Conservation (phyloP, 2,113 vertebrate genomes). For the Chlorodrepanis virens region DNA sequence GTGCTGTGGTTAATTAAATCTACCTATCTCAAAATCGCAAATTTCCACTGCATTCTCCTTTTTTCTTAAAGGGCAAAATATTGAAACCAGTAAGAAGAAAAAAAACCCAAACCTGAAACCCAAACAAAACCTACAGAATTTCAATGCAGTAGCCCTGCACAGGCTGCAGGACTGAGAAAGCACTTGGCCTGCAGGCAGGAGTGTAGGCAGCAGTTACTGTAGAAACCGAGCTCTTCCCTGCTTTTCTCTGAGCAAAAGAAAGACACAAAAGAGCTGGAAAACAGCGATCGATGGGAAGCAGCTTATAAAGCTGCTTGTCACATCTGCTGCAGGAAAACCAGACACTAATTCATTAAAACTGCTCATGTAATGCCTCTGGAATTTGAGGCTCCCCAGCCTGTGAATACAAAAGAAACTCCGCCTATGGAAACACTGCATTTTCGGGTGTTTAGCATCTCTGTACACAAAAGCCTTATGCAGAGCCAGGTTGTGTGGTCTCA, state of each 20-base stretch:
- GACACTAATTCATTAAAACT: slow-evolving; percentile 75
- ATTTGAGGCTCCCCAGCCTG: slow-evolving; percentile 71
- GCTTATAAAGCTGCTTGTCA: slow-evolving; percentile 75
- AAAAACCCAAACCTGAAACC: neutral
- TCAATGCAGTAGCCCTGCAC: slow-evolving; percentile 49
- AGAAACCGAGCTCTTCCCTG: slow-evolving; percentile 71
- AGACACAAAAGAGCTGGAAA: slow-evolving; percentile 72
- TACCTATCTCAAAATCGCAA: neutral
- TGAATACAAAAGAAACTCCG: slow-evolving; percentile 70
- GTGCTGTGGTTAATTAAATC: neutral
- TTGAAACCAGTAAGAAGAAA: neutral
- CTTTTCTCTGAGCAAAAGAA: slow-evolving; percentile 69
- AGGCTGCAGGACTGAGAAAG: slow-evolving; percentile 51
- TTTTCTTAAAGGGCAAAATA: neutral
- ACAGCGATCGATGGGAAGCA: slow-evolving; percentile 70
- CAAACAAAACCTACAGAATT: slow-evolving; percentile 40
- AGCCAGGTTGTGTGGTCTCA: slow-evolving; percentile 58
- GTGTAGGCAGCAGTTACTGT: slow-evolving; percentile 73
- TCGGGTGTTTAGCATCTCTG: slow-evolving; percentile 62
- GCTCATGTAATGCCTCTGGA: slow-evolving; percentile 77
- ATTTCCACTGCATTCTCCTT: neutral
- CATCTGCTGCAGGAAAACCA: slow-evolving; percentile 75
- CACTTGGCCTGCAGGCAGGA: slow-evolving; percentile 64
- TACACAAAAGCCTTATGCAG: slow-evolving; percentile 39
- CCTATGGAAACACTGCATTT: slow-evolving; percentile 70